Percentiles rank a stretch among this genome's conserved stretches.
Conservation (phyloP, 2,797 vertebrate species). For the Iguana delicatissima region DNA sequence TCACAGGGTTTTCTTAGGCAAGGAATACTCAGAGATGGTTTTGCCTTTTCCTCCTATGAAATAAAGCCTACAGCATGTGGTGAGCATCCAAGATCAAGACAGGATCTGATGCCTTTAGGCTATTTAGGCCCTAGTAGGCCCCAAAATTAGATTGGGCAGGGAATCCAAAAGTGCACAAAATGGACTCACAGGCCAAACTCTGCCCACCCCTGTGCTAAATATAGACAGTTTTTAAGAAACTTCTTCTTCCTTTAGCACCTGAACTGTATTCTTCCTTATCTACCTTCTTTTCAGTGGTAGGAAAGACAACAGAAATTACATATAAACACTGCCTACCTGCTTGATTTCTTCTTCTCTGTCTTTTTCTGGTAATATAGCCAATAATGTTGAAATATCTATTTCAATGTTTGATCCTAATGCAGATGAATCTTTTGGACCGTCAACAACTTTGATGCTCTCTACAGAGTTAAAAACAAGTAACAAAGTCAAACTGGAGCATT, state of each 20-base stretch:
- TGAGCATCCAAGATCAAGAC: too few relatives aligned
- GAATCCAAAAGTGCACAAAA: too few relatives aligned
- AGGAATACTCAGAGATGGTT: too few relatives aligned
- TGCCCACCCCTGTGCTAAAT: background rate
- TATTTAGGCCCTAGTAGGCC: too few relatives aligned
- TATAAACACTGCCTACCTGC: constrained; percentile 79
- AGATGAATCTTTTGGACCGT: constrained; percentile 31
- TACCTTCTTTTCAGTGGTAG: background rate
- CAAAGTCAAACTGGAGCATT: background rate
- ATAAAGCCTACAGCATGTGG: too few relatives aligned
- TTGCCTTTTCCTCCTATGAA: too few relatives aligned
- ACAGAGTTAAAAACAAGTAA: constrained; percentile 31
- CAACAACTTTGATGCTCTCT: constrained; percentile 57
- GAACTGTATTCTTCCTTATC: background rate
- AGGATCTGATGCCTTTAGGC: too few relatives aligned
- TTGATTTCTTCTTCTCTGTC: constrained; percentile 77
- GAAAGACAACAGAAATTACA: constrained; percentile 14
- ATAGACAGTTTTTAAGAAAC: background rate
- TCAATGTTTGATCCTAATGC: constrained; percentile 77
- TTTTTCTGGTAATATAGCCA: constrained; percentile 78
- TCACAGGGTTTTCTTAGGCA: too few relatives aligned
- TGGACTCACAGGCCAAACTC: too few relatives aligned
- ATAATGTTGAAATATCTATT: constrained; percentile 80
- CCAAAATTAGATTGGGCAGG: too few relatives aligned
- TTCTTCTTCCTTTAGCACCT: background rate